A percentile compares a stretch with the other conserved stretches of the same genome.
Evolutionary conservation across 2,113 vertebrate genomes (phyloP).

Genomic region (Tenrec ecaudatus): DNA sequence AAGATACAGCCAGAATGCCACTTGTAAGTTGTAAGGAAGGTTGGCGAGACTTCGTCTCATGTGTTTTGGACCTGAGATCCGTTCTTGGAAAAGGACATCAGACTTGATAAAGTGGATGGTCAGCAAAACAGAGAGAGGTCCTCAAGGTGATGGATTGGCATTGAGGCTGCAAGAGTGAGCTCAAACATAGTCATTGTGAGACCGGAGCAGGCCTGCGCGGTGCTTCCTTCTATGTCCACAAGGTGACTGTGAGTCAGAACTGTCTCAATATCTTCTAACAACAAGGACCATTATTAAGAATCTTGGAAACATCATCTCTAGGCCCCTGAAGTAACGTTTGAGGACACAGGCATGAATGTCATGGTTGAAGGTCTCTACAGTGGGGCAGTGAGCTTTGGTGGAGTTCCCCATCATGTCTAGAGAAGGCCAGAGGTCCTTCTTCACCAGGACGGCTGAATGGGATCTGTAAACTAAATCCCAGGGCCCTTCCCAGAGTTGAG

Average conservation of each 20-base stretch:
- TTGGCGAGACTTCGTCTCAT: too few species aligned
- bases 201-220: too few species aligned
- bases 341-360: conserved; percentile 2
- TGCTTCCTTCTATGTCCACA: too few species aligned
- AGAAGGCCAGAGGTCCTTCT: neutral
- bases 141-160: too few species aligned
- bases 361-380: neutral
- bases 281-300: neutral
- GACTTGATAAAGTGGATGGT: too few species aligned
- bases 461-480: neutral
- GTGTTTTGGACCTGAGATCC: too few species aligned
- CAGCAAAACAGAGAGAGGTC: too few species aligned
- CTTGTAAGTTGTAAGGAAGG: too few species aligned
- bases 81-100: too few species aligned
- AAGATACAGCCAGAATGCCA: too few species aligned
- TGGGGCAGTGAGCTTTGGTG: neutral
- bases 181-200: too few species aligned
- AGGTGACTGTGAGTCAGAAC: neutral
- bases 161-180: too few species aligned
- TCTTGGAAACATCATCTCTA: neutral
- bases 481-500: neutral
- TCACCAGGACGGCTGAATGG: neutral
- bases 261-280: neutral
- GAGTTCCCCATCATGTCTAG: neutral
- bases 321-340: neutral